Evolutionary conservation across 2,113 vertebrate species (phyloP), one percentile per base, ranked within the genome.

Genomic region (Picathartes gymnocephalus): DNA sequence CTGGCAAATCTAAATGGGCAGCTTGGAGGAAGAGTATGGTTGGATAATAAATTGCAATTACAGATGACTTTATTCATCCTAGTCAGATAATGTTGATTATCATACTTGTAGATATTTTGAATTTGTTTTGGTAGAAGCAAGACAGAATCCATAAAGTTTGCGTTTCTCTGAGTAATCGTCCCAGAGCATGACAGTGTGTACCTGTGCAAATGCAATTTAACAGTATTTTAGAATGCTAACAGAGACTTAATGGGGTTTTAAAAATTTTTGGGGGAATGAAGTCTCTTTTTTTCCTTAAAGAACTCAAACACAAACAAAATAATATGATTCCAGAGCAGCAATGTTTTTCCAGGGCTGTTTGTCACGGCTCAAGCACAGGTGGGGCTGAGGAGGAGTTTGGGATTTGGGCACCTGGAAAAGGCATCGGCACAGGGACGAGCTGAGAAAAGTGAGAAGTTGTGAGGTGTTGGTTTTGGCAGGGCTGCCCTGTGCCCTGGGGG

Each of bases 401-500:
- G 79, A 73, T 47, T 30, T 56, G 87, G 86, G 88, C 57, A 90
- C 69, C 92, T 97, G 94, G 85, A 94, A 96, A 95, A 92, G n/a
- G 72, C 85, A 93, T 92, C 53, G 64, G 39, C 1, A 19, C 1
- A 3, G 88, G 60, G 90, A 88, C 11, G 18, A 44, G 82, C 80
- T 92, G 90, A 93, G 90, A 39, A 47, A 92, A 84, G 84, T 47
- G 77, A 91, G 90, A 82, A 94, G 45, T 28, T 39, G 87, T 11
- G 70, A 96, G 93, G 88, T 95, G 95, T 56, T 27, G 68, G 31
- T 87, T 96, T 94, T 96, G 96, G 94, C 92, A 86, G 61, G 44
- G 69, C 53, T 66, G 3, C 22, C 64, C 66, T 58, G 70, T 35
- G 45, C 56, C 90, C 70, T 62, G 51, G 28, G 58, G 58, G 35